A percentile compares a stretch with the other conserved stretches of the same genome.
These are phyloP conservation scores for Dermatophagoides farinae DNA, from an alignment of 1,140 invertebrate species.

Conservation along the genomic window DNA sequence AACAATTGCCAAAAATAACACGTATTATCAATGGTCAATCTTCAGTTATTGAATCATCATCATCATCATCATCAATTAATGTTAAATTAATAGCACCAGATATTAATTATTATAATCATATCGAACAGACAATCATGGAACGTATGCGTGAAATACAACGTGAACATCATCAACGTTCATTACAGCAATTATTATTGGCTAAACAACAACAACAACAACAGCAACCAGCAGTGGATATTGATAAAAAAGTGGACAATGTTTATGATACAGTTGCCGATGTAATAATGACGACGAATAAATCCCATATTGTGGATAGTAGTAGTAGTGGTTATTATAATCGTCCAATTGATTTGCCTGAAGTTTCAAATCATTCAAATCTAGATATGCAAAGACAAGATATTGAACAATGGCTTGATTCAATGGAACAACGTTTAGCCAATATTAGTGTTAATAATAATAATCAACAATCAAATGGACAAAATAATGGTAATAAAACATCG, in stretches of 20 bases:
- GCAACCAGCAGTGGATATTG: not conserved
- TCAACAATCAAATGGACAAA: not conserved
- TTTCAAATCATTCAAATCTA: not conserved
- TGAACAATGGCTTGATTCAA: not conserved
- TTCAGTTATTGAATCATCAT: not conserved
- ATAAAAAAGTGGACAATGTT: not conserved
- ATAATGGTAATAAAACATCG: not conserved
- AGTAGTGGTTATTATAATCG: not conserved
- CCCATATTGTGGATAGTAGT: not conserved
- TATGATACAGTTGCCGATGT: conserved; percentile 4
- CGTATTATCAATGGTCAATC: not conserved
- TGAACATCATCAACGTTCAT: conserved; percentile 2
- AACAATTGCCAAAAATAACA: not conserved
- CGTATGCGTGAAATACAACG: conserved; percentile 4
- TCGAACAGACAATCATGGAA: not conserved
- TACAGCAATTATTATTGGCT: not conserved
- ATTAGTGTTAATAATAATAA: not conserved
- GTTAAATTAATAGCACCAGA: not conserved
- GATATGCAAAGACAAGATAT: not conserved
- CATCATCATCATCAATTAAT: not conserved
- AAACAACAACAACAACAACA: not conserved
- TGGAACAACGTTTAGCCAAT: conserved; percentile 1
- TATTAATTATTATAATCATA: not conserved
- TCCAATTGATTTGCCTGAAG: not conserved
- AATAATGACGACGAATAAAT: not conserved